These are phyloP conservation scores for Epinotia demarniana DNA, from an alignment of 2,888 invertebrate species.

Conservation along the genomic window DNA sequence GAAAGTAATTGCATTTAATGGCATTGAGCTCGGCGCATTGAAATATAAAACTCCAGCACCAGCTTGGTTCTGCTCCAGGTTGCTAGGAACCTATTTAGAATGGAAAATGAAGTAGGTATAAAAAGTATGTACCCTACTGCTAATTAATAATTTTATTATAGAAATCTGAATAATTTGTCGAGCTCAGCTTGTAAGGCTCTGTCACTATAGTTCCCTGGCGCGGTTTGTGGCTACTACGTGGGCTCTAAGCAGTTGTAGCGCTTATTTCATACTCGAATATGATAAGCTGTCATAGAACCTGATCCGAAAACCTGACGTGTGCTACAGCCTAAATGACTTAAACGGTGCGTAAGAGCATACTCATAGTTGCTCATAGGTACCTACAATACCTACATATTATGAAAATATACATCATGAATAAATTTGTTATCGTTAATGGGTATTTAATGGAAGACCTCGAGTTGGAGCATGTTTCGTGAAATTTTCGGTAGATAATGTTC, in stretches of 20 bases:
- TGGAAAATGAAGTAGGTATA: not conserved
- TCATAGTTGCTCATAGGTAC: not conserved
- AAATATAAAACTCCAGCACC: not conserved
- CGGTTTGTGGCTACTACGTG: no score
- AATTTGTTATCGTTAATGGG: slow-evolving; percentile 37
- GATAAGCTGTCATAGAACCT: no score
- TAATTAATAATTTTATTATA: no score
- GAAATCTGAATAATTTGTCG: no score
- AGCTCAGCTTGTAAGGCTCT: no score
- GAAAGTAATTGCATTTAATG: not conserved
- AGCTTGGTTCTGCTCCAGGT: no score
- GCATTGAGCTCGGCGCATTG: not conserved
- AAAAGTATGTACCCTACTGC: not conserved
- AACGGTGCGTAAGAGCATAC: not conserved
- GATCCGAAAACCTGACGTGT: no score
- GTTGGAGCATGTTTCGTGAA: slow-evolving; percentile 43
- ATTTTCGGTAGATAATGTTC: slow-evolving; percentile 38
- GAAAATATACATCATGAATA: slow-evolving; percentile 13
- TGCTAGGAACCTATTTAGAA: not conserved
- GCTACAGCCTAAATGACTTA: no score
- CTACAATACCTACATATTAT: slow-evolving; percentile 12
- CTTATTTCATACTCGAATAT: no score
- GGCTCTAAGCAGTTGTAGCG: no score
- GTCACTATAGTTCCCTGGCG: no score
- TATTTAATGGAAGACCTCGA: slow-evolving; percentile 45